Percentiles rank a stretch among this genome's conserved stretches.
These are phyloP conservation scores for Drosophila virilis DNA, from an alignment of 1,140 invertebrate species.

Conservation along the genomic window DNA sequence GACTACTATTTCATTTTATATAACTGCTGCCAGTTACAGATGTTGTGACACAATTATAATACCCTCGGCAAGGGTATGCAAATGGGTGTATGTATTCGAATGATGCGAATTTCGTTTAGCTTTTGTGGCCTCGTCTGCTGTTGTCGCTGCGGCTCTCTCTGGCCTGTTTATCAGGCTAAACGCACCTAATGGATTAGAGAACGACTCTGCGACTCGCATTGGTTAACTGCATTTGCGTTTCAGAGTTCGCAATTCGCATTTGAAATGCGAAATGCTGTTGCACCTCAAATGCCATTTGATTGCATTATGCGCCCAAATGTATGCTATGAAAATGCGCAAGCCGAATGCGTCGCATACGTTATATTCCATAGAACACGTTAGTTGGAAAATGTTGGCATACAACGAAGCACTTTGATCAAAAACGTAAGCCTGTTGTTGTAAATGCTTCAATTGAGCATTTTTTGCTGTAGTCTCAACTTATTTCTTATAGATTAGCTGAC, in stretches of 20 bases:
- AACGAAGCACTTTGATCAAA: background rate
- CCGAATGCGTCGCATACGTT: constrained; percentile 9
- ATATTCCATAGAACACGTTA: constrained; percentile 4
- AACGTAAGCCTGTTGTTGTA: background rate
- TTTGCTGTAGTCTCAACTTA: background rate
- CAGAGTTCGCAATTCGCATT: background rate
- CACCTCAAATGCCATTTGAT: constrained; percentile 24
- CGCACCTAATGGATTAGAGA: constrained; percentile 58
- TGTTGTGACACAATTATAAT: background rate
- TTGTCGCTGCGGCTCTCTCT: constrained; percentile 46
- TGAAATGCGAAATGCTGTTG: background rate
- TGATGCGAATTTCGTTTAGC: constrained; percentile 52
- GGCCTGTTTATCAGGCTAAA: constrained; percentile 66
- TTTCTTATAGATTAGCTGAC: too few species aligned
- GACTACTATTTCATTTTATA: too few species aligned
- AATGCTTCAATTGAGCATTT: background rate
- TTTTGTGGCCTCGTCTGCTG: constrained; percentile 51
- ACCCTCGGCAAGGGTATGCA: background rate
- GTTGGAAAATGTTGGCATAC: background rate
- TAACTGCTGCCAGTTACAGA: background rate
- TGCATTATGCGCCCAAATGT: constrained; percentile 14
- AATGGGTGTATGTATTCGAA: constrained; percentile 11
- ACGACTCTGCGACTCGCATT: constrained; percentile 1
- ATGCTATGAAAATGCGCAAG: constrained; percentile 12
- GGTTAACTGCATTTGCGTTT: constrained; percentile 48